Evolutionary conservation across 2,888 invertebrate genomes (phyloP).

Genomic region (Ormyrus thymus): DNA sequence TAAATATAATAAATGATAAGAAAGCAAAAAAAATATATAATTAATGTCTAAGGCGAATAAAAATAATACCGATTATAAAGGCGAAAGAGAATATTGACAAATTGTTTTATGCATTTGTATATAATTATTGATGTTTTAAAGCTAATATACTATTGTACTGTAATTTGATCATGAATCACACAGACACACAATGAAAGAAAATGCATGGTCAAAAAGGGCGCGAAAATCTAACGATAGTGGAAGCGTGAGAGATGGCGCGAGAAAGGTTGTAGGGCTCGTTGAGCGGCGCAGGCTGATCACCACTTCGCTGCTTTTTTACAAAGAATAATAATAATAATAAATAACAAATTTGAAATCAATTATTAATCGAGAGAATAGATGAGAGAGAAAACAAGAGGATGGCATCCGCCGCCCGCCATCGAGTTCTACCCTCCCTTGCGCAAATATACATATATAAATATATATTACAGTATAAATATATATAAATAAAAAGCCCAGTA

Average conservation of each 20-base stretch:
- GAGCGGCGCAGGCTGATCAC: conserved; percentile 40
- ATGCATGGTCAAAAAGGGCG: conserved; percentile 8
- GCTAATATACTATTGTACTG: conserved; percentile 69
- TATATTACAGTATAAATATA: conserved; percentile 55
- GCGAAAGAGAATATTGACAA: conserved; percentile 67
- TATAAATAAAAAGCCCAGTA: conserved; percentile 54
- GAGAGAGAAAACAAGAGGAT: conserved; percentile 44
- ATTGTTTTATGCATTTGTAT: conserved; percentile 75
- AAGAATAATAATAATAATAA: conserved; percentile 59
- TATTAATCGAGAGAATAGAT: conserved; percentile 50
- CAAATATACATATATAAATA: conserved; percentile 61
- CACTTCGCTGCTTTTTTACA: conserved; percentile 51
- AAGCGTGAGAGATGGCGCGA: conserved; percentile 18
- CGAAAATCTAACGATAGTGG: conserved; percentile 8
- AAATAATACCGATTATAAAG: conserved; percentile 64
- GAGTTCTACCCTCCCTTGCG: conserved; percentile 64
- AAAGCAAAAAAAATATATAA: conserved; percentile 61
- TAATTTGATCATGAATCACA: conserved; percentile 66
- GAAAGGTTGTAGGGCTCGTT: conserved; percentile 40
- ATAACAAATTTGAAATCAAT: conserved; percentile 56
- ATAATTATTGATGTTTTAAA: conserved; percentile 75
- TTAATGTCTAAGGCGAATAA: conserved; percentile 59
- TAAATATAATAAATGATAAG: conserved; percentile 59
- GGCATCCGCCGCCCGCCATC: conserved; percentile 60
- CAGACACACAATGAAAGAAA: conserved; percentile 43